phyloP scores from a whole-genome alignment of 2,888 invertebrate species.

The Xylophagus ater region DNA sequence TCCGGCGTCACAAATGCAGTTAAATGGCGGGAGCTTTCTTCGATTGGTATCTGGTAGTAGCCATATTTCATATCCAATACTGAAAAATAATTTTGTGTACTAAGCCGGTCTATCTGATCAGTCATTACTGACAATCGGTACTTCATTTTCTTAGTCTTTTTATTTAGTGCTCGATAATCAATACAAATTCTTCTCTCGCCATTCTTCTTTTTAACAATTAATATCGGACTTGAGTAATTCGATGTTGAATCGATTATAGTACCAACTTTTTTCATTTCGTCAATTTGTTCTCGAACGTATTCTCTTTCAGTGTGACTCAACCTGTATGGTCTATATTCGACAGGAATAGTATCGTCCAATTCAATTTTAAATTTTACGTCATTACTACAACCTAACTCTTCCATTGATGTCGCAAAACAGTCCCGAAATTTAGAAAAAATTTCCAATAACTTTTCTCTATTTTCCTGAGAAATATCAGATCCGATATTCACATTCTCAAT shows the following conservation, averaged over 20 bases:
- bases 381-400: slow-evolving; percentile 13
- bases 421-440: slow-evolving; percentile 11
- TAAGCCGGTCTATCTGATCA: too few species aligned
- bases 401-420: slow-evolving; percentile 12
- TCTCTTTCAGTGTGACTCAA: slow-evolving; percentile 14
- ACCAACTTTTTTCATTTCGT: slow-evolving; percentile 13
- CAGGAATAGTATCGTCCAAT: slow-evolving; percentile 10
- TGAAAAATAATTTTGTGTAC: too few species aligned
- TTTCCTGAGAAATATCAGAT: too few species aligned
- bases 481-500: too few species aligned
- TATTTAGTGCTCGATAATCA: too few species aligned
- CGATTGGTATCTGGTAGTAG: too few species aligned
- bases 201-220: slow-evolving; percentile 23
- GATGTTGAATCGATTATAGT: slow-evolving; percentile 17
- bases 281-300: slow-evolving; percentile 13
- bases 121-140: too few species aligned
- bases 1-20: too few species aligned
- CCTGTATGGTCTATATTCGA: slow-evolving; percentile 16
- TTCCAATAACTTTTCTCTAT: slow-evolving; percentile 11
- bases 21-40: too few species aligned
- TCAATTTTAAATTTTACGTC: slow-evolving; percentile 16
- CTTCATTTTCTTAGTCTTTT: too few species aligned
- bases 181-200: slow-evolving; percentile 22
- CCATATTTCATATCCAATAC: too few species aligned
- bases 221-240: too few species aligned